phyloP scores from a whole-genome alignment of 2,888 invertebrate genomes.

The Strigamia transsilvanica region DNA sequence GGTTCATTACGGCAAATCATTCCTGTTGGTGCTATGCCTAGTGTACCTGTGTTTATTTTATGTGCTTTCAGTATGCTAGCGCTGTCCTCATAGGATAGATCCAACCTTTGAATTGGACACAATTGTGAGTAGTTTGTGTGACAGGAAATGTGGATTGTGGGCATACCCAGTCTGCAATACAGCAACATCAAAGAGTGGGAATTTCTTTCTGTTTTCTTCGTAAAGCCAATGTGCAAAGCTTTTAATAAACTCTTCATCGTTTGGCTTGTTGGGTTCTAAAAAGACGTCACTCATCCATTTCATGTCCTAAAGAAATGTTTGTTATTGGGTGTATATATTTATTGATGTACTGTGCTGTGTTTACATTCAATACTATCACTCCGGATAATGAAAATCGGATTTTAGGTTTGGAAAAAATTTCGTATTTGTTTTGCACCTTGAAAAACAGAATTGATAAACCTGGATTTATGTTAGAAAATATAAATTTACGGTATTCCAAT shows the following conservation, averaged over 20 bases:
- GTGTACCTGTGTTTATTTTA: background rate
- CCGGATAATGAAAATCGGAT: background rate
- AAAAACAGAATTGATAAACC: background rate
- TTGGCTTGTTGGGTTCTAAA: background rate
- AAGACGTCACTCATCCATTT: background rate
- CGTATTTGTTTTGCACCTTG: background rate
- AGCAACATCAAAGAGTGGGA: background rate
- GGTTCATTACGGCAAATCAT: background rate
- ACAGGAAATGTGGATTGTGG: background rate
- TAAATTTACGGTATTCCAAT: background rate
- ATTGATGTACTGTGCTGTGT: too few species aligned
- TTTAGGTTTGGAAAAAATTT: background rate
- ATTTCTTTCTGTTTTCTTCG: background rate
- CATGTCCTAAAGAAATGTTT: background rate
- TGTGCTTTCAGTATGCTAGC: too few species aligned
- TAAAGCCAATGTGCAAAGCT: background rate
- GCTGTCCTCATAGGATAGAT: background rate
- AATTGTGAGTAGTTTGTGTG: too few species aligned
- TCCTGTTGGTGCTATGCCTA: background rate
- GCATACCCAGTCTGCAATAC: background rate
- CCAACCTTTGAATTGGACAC: background rate
- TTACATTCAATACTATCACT: too few species aligned
- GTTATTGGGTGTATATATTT: too few species aligned
- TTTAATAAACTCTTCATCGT: background rate
- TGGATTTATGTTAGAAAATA: too few species aligned